Evolutionary conservation across 2,797 vertebrate genomes (phyloP).

Genomic region (Cuniculus paca): DNA sequence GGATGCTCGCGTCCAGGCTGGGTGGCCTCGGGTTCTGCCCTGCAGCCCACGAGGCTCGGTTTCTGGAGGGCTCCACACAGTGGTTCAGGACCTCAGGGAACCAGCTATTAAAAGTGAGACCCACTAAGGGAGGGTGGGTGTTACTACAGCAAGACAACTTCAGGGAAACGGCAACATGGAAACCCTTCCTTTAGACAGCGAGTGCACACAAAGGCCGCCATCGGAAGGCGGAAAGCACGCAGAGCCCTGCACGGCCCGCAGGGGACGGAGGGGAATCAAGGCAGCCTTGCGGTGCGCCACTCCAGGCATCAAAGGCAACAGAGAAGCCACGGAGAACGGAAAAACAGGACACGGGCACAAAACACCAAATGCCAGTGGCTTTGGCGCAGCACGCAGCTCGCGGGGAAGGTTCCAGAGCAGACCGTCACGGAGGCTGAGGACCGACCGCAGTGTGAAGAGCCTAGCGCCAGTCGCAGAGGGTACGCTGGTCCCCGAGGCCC

Average conservation of each 20-base stretch:
- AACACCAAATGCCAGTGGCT: neutral
- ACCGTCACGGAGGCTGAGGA: neutral
- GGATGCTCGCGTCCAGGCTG: neutral
- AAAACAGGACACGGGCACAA: neutral
- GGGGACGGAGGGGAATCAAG: neutral
- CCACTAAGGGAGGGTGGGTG: accelerated
- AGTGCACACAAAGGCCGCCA: no score
- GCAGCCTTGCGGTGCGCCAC: neutral
- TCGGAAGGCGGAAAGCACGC: accelerated
- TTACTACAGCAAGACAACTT: neutral
- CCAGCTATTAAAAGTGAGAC: neutral
- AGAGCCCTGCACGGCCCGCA: accelerated
- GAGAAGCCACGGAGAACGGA: neutral
- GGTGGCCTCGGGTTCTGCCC: neutral
- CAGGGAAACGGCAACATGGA: neutral
- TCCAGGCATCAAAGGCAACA: no score
- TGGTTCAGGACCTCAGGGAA: neutral
- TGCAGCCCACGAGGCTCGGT: no score
- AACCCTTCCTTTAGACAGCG: neutral
- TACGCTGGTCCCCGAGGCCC: no score
- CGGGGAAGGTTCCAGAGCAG: neutral
- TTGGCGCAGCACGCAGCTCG: neutral
- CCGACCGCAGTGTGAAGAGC: accelerated
- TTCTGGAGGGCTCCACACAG: neutral
- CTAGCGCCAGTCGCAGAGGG: neutral